Evolutionary conservation across 1,140 invertebrate genomes (phyloP).

Genomic region (Euwallacea fornicatus): DNA sequence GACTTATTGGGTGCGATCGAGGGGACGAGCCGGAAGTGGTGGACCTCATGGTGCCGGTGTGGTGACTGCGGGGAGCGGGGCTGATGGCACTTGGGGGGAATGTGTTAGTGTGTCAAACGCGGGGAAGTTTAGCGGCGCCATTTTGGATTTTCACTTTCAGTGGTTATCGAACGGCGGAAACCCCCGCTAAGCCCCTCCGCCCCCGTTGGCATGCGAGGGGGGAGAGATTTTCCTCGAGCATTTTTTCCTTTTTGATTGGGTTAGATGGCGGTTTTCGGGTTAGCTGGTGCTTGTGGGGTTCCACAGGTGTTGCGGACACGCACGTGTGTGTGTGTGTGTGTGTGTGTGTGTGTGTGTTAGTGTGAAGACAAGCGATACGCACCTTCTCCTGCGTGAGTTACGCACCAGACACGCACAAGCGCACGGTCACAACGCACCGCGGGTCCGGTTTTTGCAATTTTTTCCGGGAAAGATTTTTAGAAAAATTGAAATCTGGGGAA

Average conservation of each 20-base stretch:
- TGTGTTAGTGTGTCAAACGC: constrained; percentile 11
- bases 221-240: neutral
- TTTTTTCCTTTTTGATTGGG: too few species aligned
- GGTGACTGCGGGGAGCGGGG: neutral
- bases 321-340: too few species aligned
- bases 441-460: neutral
- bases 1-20: too few species aligned
- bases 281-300: too few species aligned
- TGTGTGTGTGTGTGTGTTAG: neutral
- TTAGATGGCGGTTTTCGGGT: too few species aligned
- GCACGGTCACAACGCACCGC: constrained; percentile 8
- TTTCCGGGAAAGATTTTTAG: neutral
- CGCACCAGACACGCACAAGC: constrained; percentile 9
- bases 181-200: neutral
- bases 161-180: constrained; percentile 47
- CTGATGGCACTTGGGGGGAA: neutral
- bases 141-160: constrained; percentile 55
- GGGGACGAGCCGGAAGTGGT: too few species aligned
- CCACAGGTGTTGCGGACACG: too few species aligned
- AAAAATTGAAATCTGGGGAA: neutral
- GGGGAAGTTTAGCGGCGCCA: constrained; percentile 46
- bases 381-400: constrained; percentile 31
- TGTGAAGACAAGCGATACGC: constrained; percentile 39
- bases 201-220: neutral
- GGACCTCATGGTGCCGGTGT: neutral